Evolutionary conservation across 2,797 vertebrate species (phyloP), one percentile per base, ranked within the genome.

Genomic region (Mus minutoides): DNA sequence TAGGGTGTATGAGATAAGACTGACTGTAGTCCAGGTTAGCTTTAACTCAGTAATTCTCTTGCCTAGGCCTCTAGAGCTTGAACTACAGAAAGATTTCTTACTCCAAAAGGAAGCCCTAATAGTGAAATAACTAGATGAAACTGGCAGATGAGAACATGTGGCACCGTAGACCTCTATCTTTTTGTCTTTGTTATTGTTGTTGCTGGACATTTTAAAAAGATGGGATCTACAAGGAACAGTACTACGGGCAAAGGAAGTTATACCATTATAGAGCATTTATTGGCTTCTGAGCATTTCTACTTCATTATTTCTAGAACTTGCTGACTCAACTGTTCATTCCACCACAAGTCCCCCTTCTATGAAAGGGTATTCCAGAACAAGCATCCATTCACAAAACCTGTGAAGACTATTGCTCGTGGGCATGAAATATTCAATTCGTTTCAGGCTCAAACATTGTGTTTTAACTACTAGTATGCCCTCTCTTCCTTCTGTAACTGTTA

Each of bases 341-440:
- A 69, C 90, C 52, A 73, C 19, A 75, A 92, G 16, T 67, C 40
- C 40, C 22, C 92, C 29, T 76, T 76, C 1, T 52, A 12, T 82
- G n/a, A 93, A 49, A 95, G 37, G 77, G 54, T 40, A 24, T 87
- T 92, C 37, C 29, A 40, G 73, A 95, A 64, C 3, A 94, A 75
- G n/a, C 13, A 90, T 73, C 64, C 58, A 93, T 73, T 96, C 46
- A 89, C 29, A 85, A 83, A 95, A 67, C 73, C 58, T 94, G 40
- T 34, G 95, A 77, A 62, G 52, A 90, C 92, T 93, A 87, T 85
- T 69, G 58, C 78, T 78, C 37, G 4, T 12, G 92, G 26, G 5
- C 3, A 79, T 90, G 67, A 94, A 97, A 95, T 75, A 95, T 17
- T 60, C 97, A 97, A 95, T 93, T 92, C 97, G 88, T 67, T 67